Conservation (phyloP, 2,797 vertebrate genomes). For the Eidolon dupreanum region DNA sequence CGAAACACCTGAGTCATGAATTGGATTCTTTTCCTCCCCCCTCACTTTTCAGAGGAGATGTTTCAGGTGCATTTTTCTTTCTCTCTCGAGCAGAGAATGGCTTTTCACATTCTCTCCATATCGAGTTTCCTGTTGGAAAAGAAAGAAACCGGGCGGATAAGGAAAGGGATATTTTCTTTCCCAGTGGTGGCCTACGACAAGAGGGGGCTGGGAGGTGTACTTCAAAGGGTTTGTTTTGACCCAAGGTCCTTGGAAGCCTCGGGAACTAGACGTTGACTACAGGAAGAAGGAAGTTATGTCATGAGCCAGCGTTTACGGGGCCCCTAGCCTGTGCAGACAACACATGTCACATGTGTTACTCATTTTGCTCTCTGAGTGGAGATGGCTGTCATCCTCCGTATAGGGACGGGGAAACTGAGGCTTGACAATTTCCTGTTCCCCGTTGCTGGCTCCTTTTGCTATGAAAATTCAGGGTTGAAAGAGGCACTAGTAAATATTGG, state of each 20-base stretch:
- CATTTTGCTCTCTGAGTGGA: neutral
- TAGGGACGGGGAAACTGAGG: neutral
- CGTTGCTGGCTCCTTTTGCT: neutral
- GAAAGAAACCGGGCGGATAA: neutral
- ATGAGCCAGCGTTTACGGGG: neutral
- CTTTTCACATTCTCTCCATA: neutral
- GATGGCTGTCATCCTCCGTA: neutral
- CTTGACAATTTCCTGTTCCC: conserved; percentile 30
- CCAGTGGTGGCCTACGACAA: neutral
- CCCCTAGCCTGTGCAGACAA: neutral
- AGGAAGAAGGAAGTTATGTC: neutral
- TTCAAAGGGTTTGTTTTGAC: neutral
- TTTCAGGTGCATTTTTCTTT: neutral
- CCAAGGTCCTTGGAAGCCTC: neutral
- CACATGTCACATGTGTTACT: neutral
- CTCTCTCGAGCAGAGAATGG: neutral
- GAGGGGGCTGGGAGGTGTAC: neutral
- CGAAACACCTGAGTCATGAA: neutral
- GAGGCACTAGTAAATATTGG: neutral
- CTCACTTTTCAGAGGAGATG: neutral
- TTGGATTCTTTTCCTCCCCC: rapidly evolving
- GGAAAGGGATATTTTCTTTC: neutral
- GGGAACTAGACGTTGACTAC: neutral
- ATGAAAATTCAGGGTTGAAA: neutral
- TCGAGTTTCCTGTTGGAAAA: neutral